These are phyloP conservation scores for Drosophila miranda DNA, from an alignment of 1,140 invertebrate species.

Conservation along the genomic window DNA sequence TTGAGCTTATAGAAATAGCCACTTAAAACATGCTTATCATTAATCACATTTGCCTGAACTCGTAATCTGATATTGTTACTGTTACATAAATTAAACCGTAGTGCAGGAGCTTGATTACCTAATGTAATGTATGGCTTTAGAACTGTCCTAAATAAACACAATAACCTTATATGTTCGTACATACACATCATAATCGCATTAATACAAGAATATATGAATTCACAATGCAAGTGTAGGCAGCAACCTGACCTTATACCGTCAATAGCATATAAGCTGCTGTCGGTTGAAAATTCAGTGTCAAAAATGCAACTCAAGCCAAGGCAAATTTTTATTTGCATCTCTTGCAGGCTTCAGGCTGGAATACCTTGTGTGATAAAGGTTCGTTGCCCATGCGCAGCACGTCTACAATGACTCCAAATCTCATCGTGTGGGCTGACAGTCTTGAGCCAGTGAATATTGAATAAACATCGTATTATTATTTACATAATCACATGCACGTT, in stretches of 20 bases:
- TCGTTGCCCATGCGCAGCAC: constrained; percentile 61
- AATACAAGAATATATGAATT: constrained; percentile 14
- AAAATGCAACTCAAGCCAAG: constrained; percentile 62
- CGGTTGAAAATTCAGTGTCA: constrained; percentile 47
- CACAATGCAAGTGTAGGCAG: constrained; percentile 32
- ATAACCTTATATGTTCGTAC: constrained; percentile 6
- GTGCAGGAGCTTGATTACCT: constrained; percentile 33
- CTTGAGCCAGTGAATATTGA: constrained; percentile 19
- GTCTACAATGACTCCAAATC: constrained; percentile 18
- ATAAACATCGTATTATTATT: constrained; percentile 19
- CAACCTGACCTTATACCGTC: constrained; percentile 51
- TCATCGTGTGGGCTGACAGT: constrained; percentile 13
- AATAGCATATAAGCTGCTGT: constrained; percentile 49
- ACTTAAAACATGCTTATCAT: constrained; percentile 40
- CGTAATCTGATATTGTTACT: constrained; percentile 22
- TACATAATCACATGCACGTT: constrained; percentile 23
- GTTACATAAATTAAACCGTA: constrained; percentile 21
- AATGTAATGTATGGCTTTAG: constrained; percentile 52
- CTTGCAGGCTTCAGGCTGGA: constrained; percentile 81
- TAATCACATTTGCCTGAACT: constrained; percentile 9
- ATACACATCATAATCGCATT: constrained; percentile 10
- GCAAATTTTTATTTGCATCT: constrained; percentile 75
- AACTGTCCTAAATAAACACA: constrained; percentile 29
- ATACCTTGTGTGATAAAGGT: constrained; percentile 82
- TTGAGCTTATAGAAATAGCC: constrained; percentile 15